Evolutionary conservation across 2,888 invertebrate species (phyloP), one percentile per base, ranked within the genome.

Genomic region (Amphipyra berbera): DNA sequence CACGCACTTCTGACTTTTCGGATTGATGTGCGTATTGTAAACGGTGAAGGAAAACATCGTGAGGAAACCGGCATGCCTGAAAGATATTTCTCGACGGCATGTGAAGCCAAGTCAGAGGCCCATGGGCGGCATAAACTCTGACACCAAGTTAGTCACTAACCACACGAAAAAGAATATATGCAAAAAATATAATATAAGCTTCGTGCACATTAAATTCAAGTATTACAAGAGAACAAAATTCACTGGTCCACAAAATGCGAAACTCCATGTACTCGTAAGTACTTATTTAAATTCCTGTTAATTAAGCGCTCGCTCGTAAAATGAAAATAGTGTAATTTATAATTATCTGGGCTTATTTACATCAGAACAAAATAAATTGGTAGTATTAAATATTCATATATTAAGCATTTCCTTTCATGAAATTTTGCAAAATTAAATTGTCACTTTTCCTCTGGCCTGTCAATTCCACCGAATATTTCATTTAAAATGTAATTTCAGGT

Each of bases 401-500:
- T n/a, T n/a, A n/a, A 30, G 62, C 58, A 52, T 7, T 6, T 40
- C 6, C 14, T 58, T 67, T 72, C 73, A 73, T 71, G 62, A 78
- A 79, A 77, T 74, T 78, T 66, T 61, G 45, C 63, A 55, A 78
- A 81, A 73, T 75, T 73, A 73, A 77, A 79, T 74, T 76, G 73
- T 63, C 66, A 65, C 60, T 73, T 76, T 71, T 50, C 54, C 61
- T 55, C 61, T 63, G 60, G 67, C 56, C 73, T 78, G 82, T 80
- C 82, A 83, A 81, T 79, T 82, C 68, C 70, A 74, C 58, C 40
- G 62, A 72, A 65, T 72, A 59, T 81, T 83, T 81, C 70, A 81
- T 83, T 76, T 78, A 60, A 78, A 84, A 79, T 81, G 81, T 73
- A 77, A 83, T 79, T 81, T 73, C 63, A 77, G 77, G 70, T 70